Conservation (phyloP, 2,113 vertebrate species). For the Rhinolophus ferrumequinum region DNA sequence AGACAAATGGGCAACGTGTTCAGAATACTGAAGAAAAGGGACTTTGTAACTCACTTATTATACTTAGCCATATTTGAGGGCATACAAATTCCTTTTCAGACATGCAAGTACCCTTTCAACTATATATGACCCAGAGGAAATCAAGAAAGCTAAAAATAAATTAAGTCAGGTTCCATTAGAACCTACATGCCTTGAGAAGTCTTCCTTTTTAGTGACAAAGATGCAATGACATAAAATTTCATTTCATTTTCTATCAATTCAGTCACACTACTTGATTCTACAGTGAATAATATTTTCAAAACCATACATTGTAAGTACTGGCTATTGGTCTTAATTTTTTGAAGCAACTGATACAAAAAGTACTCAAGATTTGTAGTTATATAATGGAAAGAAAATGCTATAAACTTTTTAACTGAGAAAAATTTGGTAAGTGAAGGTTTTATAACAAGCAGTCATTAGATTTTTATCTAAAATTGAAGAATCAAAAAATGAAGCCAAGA, state of each 20-base stretch:
- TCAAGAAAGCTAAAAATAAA: not conserved
- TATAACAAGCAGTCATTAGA: not conserved
- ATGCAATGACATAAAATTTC: not conserved
- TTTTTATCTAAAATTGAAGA: not conserved
- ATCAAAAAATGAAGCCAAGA: not conserved
- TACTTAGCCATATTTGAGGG: not conserved
- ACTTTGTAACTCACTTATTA: not conserved
- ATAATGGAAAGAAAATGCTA: not conserved
- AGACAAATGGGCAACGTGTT: not conserved
- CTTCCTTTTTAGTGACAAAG: too few species aligned
- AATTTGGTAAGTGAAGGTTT: not conserved
- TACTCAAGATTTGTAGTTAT: not conserved
- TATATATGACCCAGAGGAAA: not conserved
- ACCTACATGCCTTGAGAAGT: not conserved
- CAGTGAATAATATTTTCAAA: not conserved
- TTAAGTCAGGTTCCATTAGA: not conserved
- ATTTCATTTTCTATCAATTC: not conserved
- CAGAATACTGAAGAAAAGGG: not conserved
- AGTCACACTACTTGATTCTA: not conserved
- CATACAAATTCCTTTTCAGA: not conserved
- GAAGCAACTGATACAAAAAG: not conserved
- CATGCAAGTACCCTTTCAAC: not conserved
- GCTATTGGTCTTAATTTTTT: not conserved
- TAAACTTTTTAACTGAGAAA: not conserved
- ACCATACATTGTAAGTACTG: not conserved